Percentiles rank a stretch among this genome's conserved stretches.
Evolutionary conservation across 2,113 vertebrate genomes (phyloP).

Genomic region (Gallinago media): DNA sequence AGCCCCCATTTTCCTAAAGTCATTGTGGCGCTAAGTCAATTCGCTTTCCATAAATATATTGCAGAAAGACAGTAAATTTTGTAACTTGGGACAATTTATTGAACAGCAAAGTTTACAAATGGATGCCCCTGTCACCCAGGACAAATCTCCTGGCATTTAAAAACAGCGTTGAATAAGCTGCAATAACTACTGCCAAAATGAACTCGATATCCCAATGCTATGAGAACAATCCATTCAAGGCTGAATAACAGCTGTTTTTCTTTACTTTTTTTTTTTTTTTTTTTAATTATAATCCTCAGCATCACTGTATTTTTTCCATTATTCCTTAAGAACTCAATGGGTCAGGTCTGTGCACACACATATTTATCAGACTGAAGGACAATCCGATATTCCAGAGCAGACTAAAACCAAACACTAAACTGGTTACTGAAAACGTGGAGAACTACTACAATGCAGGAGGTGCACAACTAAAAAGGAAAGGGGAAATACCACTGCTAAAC

Average conservation of each 20-base stretch:
- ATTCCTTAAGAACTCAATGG: neutral
- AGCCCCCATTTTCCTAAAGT: neutral
- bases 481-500: neutral
- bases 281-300: neutral
- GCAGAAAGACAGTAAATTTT: neutral
- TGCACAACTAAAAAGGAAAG: neutral
- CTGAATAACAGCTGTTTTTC: neutral
- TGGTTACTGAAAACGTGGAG: slow-evolving; percentile 10
- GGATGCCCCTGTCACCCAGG: neutral
- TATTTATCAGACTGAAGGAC: neutral
- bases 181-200: neutral
- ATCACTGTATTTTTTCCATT: neutral
- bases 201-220: neutral
- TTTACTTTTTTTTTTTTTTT: neutral
- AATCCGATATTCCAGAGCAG: neutral
- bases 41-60: neutral
- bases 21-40: neutral
- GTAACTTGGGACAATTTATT: neutral
- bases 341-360: neutral
- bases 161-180: slow-evolving; percentile 56
- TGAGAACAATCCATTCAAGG: neutral
- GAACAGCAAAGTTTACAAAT: neutral
- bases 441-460: neutral
- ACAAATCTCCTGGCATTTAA: neutral
- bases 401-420: slow-evolving; percentile 2